Percentiles rank a stretch among this genome's conserved stretches.
These are phyloP conservation scores for Panthera uncia DNA, from an alignment of 2,113 vertebrate species.

Conservation along the genomic window DNA sequence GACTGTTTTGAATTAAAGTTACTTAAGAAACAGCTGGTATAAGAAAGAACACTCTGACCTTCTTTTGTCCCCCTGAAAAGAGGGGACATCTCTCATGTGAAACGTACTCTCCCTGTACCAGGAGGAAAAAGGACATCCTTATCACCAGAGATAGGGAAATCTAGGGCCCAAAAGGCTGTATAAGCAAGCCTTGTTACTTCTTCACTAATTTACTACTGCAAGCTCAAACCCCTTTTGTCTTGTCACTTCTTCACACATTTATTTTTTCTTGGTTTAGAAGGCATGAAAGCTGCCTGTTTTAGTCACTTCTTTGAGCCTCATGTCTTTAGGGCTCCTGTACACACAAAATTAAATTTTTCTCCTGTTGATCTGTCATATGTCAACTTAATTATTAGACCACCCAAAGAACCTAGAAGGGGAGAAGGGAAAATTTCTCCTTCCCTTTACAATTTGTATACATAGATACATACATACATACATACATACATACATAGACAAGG, in stretches of 20 bases:
- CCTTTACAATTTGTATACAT: not conserved
- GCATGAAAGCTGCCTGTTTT: not conserved
- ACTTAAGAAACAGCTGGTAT: not conserved
- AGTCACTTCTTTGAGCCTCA: not conserved
- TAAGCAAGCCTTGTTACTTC: not conserved
- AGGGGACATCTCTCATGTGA: not conserved
- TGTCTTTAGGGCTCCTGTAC: not conserved
- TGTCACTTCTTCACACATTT: not conserved
- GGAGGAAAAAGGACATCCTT: not conserved
- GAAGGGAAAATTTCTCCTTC: not conserved
- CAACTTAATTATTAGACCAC: not conserved
- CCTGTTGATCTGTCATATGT: not conserved
- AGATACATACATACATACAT: too few species aligned
- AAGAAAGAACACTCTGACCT: not conserved
- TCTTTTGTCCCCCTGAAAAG: not conserved
- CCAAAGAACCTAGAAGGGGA: not conserved
- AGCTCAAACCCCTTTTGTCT: not conserved
- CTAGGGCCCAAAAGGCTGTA: not conserved
- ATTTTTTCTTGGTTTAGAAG: not conserved
- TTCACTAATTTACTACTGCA: not conserved
- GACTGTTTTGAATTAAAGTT: not conserved
- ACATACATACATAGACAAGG: too few species aligned
- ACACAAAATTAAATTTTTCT: not conserved
- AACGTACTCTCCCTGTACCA: not conserved
- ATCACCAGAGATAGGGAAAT: not conserved